Conservation (phyloP, 2,797 vertebrate species). For the Gallinago solitaria region DNA sequence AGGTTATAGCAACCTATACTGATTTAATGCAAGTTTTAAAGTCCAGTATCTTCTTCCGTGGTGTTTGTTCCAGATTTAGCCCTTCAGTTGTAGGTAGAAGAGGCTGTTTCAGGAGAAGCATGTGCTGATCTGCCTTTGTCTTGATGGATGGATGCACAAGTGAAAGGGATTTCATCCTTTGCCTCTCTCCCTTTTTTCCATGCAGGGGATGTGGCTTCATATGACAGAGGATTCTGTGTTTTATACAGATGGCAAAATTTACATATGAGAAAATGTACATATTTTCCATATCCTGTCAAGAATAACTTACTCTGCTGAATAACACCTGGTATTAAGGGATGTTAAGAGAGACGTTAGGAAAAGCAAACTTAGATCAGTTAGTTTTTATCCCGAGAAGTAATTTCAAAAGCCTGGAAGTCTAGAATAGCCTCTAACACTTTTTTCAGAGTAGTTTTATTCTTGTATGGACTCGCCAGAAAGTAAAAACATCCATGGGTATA, state of each 20-base stretch:
- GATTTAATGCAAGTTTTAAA: background rate
- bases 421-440: background rate
- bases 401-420: background rate
- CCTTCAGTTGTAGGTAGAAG: background rate
- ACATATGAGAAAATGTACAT: background rate
- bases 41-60: background rate
- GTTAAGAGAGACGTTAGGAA: background rate
- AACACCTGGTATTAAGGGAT: background rate
- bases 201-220: background rate
- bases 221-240: background rate
- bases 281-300: background rate
- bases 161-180: background rate
- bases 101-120: background rate
- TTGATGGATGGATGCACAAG: background rate
- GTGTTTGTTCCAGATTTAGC: background rate
- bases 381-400: background rate
- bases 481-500: background rate
- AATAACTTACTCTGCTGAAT: background rate
- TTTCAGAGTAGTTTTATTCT: background rate
- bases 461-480: background rate
- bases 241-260: background rate
- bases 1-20: background rate
- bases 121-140: rapidly evolving
- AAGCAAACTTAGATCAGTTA: rapidly evolving
- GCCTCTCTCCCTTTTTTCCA: background rate